Percentiles rank a stretch among this genome's conserved stretches.
phyloP scores from a whole-genome alignment of 2,113 vertebrate genomes.

The Protomyctophum bolini region DNA sequence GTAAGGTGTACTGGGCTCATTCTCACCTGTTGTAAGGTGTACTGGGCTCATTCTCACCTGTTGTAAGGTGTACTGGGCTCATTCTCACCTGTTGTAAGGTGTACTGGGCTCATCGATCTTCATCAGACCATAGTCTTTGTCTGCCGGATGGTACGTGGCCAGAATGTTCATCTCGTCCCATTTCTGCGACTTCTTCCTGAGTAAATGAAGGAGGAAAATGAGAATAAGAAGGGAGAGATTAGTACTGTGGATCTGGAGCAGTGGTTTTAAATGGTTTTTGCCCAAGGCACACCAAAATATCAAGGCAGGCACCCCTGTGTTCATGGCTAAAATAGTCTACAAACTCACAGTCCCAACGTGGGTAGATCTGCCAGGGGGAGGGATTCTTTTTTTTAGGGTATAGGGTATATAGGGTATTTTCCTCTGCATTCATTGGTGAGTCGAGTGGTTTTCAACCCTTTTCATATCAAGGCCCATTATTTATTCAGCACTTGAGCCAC shows the following conservation, averaged over 20 bases:
- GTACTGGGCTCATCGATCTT: slow-evolving; percentile 99
- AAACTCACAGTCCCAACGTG: no score
- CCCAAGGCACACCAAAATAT: no score
- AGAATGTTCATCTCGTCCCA: slow-evolving; percentile 99
- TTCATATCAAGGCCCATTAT: no score
- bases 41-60: slow-evolving; percentile 92
- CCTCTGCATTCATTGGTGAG: no score
- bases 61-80: slow-evolving; percentile 97
- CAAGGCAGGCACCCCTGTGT: no score
- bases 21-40: slow-evolving; percentile 93
- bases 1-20: slow-evolving; percentile 96
- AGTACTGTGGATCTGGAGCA: slow-evolving; percentile 13
- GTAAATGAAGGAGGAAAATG: slow-evolving; percentile 40
- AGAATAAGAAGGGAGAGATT: slow-evolving; percentile 1
- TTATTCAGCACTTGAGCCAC: no score
- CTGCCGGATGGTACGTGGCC: slow-evolving; percentile 95
- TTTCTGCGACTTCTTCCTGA: slow-evolving; percentile 96
- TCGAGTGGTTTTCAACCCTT: no score
- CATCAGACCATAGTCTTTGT: slow-evolving; percentile 98
- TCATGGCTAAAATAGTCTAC: no score
- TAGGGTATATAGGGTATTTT: no score
- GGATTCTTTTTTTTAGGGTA: no score
- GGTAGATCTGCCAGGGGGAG: no score
- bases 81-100: slow-evolving; percentile 89
- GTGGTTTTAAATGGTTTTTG: no score